Conservation (phyloP, 2,113 vertebrate genomes). For the Menidia beryllina region DNA sequence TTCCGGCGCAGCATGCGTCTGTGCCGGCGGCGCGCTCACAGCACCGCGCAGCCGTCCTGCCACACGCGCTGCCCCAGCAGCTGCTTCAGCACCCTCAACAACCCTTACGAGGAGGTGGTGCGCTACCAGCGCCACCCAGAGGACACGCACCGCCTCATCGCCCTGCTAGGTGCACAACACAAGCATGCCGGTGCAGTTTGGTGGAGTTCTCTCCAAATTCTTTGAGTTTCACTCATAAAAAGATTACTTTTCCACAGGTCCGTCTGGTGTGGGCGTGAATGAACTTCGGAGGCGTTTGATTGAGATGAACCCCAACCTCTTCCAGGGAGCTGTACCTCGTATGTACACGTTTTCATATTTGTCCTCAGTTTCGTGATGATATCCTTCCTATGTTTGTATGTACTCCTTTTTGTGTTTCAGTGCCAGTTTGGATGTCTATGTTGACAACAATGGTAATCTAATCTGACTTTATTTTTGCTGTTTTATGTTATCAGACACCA, state of each 20-base stretch:
- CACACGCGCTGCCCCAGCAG: constrained; percentile 70
- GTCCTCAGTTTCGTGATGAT: no score
- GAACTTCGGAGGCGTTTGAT: constrained; percentile 90
- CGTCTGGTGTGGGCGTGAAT: constrained; percentile 93
- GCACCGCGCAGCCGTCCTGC: constrained; percentile 69
- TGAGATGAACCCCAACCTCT: constrained; percentile 84
- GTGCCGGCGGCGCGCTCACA: constrained; percentile 83
- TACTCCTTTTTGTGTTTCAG: neutral
- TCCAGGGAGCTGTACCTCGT: constrained; percentile 91
- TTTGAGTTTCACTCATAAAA: no score
- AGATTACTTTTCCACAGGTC: constrained; percentile 79
- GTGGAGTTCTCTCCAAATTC: neutral
- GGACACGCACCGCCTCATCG: constrained; percentile 86
- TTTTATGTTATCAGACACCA: constrained; percentile 85
- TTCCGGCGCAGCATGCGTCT: constrained; percentile 93
- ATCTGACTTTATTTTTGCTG: neutral
- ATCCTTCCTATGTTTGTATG: no score
- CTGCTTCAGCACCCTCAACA: constrained; percentile 70
- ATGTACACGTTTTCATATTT: constrained; percentile 60
- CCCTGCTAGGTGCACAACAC: constrained; percentile 89
- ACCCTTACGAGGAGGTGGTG: constrained; percentile 92
- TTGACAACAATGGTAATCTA: no score
- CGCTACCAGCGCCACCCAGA: constrained; percentile 86
- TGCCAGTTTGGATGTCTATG: no score
- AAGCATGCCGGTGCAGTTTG: no score